These are phyloP conservation scores for Cephus cinctus DNA, from an alignment of 1,140 invertebrate genomes.

Conservation along the genomic window DNA sequence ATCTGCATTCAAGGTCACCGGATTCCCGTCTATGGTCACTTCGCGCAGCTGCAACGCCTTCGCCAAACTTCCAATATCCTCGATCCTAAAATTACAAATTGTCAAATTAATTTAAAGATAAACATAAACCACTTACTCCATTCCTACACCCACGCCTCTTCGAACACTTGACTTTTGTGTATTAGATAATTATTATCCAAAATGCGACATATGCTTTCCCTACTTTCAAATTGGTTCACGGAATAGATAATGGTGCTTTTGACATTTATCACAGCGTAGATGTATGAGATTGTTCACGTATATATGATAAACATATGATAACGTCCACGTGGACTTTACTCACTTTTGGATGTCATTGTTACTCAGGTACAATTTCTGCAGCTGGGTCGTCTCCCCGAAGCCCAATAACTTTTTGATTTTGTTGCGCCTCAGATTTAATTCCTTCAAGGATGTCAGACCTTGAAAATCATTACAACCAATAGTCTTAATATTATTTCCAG, in stretches of 20 bases:
- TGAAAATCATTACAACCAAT: constrained; percentile 73
- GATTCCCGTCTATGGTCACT: constrained; percentile 85
- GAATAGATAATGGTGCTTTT: no score
- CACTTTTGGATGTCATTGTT: constrained; percentile 83
- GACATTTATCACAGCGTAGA: no score
- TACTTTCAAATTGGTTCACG: no score
- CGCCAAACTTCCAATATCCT: constrained; percentile 76
- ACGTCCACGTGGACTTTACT: no score
- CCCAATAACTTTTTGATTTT: constrained; percentile 76
- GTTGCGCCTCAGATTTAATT: constrained; percentile 86
- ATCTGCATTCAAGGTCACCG: constrained; percentile 71
- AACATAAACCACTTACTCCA: no score
- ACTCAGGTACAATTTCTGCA: constrained; percentile 80
- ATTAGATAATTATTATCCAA: no score
- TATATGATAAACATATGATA: no score
- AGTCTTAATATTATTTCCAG: constrained; percentile 81
- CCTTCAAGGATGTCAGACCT: constrained; percentile 74
- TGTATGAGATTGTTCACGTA: no score
- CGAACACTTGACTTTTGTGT: no score
- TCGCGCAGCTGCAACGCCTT: constrained; percentile 74
- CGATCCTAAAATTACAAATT: constrained; percentile 65
- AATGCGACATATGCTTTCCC: no score
- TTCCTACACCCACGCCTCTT: no score
- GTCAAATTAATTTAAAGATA: no score
- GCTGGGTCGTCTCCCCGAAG: constrained; percentile 75